These are phyloP conservation scores for Tetraneura akinire DNA, from an alignment of 1,140 invertebrate genomes.

Conservation along the genomic window DNA sequence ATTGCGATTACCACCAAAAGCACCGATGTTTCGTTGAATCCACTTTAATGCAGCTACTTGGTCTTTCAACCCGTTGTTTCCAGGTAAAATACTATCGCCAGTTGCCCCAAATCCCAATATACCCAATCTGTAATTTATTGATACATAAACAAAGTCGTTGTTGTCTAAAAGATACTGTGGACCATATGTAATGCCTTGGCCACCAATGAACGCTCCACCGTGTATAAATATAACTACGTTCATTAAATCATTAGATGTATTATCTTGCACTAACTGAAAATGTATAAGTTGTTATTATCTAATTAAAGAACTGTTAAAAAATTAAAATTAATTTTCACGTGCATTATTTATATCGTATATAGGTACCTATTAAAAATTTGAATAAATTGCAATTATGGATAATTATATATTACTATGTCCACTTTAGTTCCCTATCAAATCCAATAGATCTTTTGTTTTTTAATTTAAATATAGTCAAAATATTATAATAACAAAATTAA, in stretches of 20 bases:
- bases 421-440: too few relatives aligned
- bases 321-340: too few relatives aligned
- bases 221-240: constrained; percentile 65
- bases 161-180: constrained; percentile 65
- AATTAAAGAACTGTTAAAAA: neutral
- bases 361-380: too few relatives aligned
- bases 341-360: too few relatives aligned
- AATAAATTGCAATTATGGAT: too few relatives aligned
- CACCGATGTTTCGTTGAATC: constrained; percentile 65
- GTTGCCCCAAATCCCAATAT: constrained; percentile 66
- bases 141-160: constrained; percentile 63
- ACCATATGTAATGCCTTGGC: constrained; percentile 61
- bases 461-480: too few relatives aligned
- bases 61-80: constrained; percentile 70
- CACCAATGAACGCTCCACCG: constrained; percentile 65
- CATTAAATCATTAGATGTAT: neutral
- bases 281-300: neutral
- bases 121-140: constrained; percentile 67
- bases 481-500: too few relatives aligned
- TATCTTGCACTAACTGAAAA: constrained; percentile 22
- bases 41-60: constrained; percentile 67
- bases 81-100: constrained; percentile 62
- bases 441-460: too few relatives aligned
- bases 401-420: too few relatives aligned
- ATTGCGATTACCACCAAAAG: constrained; percentile 65